Evolutionary conservation across 2,888 invertebrate species (phyloP).

Genomic region (Lepidocyrtoides sp.): DNA sequence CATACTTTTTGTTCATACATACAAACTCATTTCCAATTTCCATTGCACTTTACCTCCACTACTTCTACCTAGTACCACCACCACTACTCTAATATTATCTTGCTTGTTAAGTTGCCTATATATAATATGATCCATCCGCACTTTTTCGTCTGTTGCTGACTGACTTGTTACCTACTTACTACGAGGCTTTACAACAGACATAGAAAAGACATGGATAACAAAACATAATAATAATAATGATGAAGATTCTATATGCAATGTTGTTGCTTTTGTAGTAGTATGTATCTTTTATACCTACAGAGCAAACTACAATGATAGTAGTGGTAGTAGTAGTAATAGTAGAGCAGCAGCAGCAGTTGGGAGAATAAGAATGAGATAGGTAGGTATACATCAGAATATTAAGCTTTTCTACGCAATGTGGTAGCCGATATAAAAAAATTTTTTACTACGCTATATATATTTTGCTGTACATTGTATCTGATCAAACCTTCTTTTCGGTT

Average conservation of each 20-base stretch:
- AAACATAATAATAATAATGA: conserved; percentile 5
- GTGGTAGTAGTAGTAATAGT: too few species aligned
- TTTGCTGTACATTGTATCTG: neutral
- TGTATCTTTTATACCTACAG: too few species aligned
- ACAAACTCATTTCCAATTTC: conserved; percentile 45
- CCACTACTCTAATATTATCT: neutral
- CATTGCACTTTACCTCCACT: conserved; percentile 34
- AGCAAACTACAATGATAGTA: too few species aligned
- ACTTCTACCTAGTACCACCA: too few species aligned
- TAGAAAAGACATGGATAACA: conserved; percentile 38
- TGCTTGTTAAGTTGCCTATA: conserved; percentile 41
- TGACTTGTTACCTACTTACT: conserved; percentile 56
- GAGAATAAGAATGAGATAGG: conserved; percentile 69
- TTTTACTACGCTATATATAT: conserved; percentile 28
- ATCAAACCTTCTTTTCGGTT: conserved; percentile 37
- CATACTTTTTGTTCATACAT: neutral
- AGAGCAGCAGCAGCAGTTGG: conserved; percentile 51
- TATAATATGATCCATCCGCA: conserved; percentile 68
- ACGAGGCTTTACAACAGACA: neutral
- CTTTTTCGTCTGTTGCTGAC: conserved; percentile 72
- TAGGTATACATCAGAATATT: conserved; percentile 58
- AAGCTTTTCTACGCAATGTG: neutral
- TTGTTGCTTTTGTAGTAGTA: conserved; percentile 49
- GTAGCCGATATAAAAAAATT: conserved; percentile 4
- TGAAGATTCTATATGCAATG: conserved; percentile 15